phyloP scores from a whole-genome alignment of 2,888 invertebrate species.

The Lycia hirtaria region DNA sequence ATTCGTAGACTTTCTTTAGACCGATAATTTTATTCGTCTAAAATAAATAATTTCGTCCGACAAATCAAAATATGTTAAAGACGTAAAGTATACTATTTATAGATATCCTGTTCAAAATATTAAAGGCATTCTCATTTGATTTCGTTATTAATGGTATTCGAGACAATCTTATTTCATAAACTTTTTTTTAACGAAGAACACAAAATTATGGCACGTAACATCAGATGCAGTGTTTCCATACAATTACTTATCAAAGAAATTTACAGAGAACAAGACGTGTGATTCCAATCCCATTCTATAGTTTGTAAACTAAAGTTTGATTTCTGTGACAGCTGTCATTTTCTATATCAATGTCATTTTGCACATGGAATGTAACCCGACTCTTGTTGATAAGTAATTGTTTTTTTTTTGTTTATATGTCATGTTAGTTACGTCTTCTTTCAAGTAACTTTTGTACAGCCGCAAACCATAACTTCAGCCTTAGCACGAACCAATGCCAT shows the following conservation, averaged over 20 bases:
- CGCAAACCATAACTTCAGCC: constrained; percentile 37
- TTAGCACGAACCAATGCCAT: background rate
- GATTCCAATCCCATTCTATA: no score
- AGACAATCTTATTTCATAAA: constrained; percentile 48
- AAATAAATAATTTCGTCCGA: no score
- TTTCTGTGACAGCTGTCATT: background rate
- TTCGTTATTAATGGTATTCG: constrained; percentile 59
- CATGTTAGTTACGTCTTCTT: constrained; percentile 64
- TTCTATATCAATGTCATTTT: background rate
- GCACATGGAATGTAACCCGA: constrained; percentile 27
- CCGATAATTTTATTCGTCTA: no score
- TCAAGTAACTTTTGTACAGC: constrained; percentile 44
- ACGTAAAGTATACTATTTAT: no score
- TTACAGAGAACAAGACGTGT: background rate
- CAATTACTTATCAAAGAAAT: constrained; percentile 13
- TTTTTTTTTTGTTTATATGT: constrained; percentile 49
- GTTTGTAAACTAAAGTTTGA: background rate
- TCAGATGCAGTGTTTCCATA: constrained; percentile 68
- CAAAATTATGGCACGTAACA: constrained; percentile 79
- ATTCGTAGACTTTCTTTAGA: no score
- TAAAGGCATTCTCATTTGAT: constrained; percentile 37
- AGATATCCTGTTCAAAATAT: constrained; percentile 30
- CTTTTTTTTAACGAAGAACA: constrained; percentile 55
- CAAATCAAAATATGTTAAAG: no score
- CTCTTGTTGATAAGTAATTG: constrained; percentile 1